phyloP scores from a whole-genome alignment of 2,888 invertebrate species.

The Drosophila ezoana region DNA sequence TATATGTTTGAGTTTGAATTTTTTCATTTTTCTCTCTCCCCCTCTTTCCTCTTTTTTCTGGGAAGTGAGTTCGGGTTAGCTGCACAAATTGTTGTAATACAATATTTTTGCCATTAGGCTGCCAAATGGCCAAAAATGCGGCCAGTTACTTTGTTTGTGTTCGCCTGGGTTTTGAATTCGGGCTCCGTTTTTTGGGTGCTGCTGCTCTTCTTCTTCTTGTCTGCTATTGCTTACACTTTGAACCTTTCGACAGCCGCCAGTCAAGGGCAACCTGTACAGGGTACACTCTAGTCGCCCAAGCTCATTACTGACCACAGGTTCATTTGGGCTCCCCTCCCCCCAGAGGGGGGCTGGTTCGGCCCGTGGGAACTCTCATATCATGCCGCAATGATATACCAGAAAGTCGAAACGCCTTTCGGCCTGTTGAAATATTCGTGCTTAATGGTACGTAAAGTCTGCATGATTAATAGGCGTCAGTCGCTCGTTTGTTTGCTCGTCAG shows the following conservation, averaged over 20 bases:
- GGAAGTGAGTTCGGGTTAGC: slow-evolving; percentile 27
- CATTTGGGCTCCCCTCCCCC: background rate
- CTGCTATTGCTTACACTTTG: slow-evolving; percentile 54
- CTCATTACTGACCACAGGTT: slow-evolving; percentile 10
- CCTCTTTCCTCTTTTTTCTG: background rate
- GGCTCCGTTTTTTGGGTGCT: slow-evolving; percentile 7
- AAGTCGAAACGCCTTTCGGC: slow-evolving; percentile 41
- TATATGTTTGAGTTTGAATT: slow-evolving; percentile 23
- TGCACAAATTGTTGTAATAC: slow-evolving; percentile 76
- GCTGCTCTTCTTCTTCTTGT: slow-evolving; percentile 1
- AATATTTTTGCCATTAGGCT: slow-evolving; percentile 79
- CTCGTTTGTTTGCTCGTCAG: slow-evolving; percentile 72
- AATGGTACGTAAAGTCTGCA: slow-evolving; percentile 78
- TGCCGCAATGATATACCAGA: slow-evolving; percentile 53
- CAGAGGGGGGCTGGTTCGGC: background rate
- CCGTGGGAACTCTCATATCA: slow-evolving; percentile 43
- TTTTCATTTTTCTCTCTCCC: slow-evolving; percentile 1
- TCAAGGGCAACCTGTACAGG: slow-evolving; percentile 1
- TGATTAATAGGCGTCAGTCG: slow-evolving; percentile 79
- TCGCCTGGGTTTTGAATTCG: slow-evolving; percentile 21
- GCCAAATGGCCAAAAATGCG: slow-evolving; percentile 61
- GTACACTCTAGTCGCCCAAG: slow-evolving; percentile 14
- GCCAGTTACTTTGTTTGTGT: slow-evolving; percentile 69
- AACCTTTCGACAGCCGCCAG: slow-evolving; percentile 36
- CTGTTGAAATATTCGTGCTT: slow-evolving; percentile 70